Evolutionary conservation across 1,140 invertebrate genomes (phyloP), one percentile per base, ranked within the genome.

Genomic region (Aricia agestis): DNA sequence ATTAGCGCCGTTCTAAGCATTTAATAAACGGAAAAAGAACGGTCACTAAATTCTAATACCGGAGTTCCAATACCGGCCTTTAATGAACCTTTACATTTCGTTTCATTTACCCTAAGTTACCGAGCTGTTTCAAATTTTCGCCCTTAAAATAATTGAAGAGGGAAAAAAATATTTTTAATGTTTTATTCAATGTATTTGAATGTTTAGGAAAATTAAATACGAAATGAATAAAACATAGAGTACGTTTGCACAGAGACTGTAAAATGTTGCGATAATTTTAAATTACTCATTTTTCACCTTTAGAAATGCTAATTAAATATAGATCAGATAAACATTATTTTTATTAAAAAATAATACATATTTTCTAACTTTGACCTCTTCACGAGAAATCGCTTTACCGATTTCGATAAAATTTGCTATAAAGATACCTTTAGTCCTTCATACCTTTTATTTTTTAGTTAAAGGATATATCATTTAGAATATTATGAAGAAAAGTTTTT

Each of bases 51-150:
- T 15, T 52, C 45, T 52, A 52, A 52, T 52, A 52, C 45, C 13
- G 45, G 36, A 52, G 13, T 52, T 52, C 45, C 13, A 52, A 52
- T 52, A 52, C 1, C 45, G 6, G 11, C 45, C 45, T 52, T 10
- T 52, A 52, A 52, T 52, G 45, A 52, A 52, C 45, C 45, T 52
- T 52, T 52, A 52, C 45, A 52, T 52, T 52, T 52, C 45, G 45
- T 52, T 15, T 15, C 45, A 52, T 52, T 52, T 52, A 52, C 7
- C 13, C 11, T 4, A 52, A 52, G 6, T 52, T 15, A 52, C 45
- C 45, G 45, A 52, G 45, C 13, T 52, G 13, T 52, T 52, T 52
- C 45, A 52, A 52, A 52, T 52, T 52, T 10, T 52, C 7, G 13
- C 45, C 45, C 45, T 52, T 15, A 52, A 13, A 4, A 52, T 52